Conservation (phyloP, 2,888 invertebrate species). For the Stenurella melanura region DNA sequence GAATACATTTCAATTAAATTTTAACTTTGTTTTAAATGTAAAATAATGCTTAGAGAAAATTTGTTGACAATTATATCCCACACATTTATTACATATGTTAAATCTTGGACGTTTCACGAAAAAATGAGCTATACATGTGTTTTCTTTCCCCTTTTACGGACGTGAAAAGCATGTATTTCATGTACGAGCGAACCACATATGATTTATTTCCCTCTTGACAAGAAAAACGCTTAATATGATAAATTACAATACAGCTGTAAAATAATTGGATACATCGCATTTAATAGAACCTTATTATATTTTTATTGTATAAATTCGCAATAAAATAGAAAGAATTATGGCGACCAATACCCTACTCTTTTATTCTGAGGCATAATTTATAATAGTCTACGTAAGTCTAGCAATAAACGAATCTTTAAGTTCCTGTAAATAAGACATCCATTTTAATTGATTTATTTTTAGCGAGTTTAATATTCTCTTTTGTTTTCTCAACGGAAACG, state of each 20-base stretch:
- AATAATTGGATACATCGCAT: slow-evolving; percentile 1
- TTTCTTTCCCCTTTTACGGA: background rate
- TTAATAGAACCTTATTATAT: slow-evolving; percentile 3
- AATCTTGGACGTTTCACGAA: background rate
- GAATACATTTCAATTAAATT: too few species aligned
- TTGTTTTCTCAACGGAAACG: too few species aligned
- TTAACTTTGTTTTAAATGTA: too few species aligned
- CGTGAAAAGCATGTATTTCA: background rate
- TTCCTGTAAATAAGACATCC: too few species aligned
- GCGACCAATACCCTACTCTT: background rate
- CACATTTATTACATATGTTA: background rate
- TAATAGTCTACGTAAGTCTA: too few species aligned
- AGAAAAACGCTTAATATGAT: slow-evolving; percentile 2
- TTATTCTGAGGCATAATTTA: background rate
- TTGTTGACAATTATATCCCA: background rate
- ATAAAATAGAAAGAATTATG: background rate
- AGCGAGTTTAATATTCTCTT: too few species aligned
- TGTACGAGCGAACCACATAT: background rate
- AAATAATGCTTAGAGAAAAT: too few species aligned
- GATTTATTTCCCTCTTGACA: slow-evolving; percentile 2
- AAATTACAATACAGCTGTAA: background rate
- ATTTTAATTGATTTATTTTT: too few species aligned
- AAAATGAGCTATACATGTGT: background rate
- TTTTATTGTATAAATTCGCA: slow-evolving; percentile 5
- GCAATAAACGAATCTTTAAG: too few species aligned